phyloP scores from a whole-genome alignment of 2,888 invertebrate genomes.

The Myopa tessellatipennis region DNA sequence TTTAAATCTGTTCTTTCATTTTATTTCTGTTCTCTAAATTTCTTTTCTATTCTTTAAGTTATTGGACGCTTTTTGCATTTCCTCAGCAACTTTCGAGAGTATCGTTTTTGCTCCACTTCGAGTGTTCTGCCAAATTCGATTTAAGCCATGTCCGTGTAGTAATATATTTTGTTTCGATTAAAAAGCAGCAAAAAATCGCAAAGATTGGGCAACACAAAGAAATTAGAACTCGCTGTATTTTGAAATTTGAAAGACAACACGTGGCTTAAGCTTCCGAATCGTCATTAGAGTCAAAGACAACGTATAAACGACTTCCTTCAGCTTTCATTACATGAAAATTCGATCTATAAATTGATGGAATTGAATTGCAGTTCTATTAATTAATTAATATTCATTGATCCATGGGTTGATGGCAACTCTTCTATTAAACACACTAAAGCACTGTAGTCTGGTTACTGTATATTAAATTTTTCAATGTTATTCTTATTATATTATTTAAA shows the following conservation, averaged over 20 bases:
- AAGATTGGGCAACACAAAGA: background rate
- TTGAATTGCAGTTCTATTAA: slow-evolving; percentile 12
- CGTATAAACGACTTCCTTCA: background rate
- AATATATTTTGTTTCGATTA: slow-evolving; percentile 9
- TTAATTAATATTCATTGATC: background rate
- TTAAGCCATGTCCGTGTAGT: slow-evolving; percentile 32
- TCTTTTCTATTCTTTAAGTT: background rate
- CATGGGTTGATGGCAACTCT: background rate
- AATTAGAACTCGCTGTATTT: slow-evolving; percentile 1
- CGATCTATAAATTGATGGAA: too few relatives aligned
- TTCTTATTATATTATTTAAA: too few relatives aligned
- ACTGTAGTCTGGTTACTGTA: too few relatives aligned
- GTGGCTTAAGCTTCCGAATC: slow-evolving; percentile 1
- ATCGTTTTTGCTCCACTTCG: slow-evolving; percentile 12
- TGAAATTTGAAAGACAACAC: slow-evolving; percentile 15
- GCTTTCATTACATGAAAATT: background rate
- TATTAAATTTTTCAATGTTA: too few relatives aligned
- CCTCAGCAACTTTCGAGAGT: slow-evolving; percentile 26
- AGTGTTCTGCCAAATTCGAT: background rate
- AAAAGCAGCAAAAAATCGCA: background rate
- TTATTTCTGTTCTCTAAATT: background rate
- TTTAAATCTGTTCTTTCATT: background rate
- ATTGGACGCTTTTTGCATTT: background rate
- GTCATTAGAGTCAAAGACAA: background rate
- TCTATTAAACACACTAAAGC: slow-evolving; percentile 10